phyloP scores from a whole-genome alignment of 2,888 invertebrate genomes.

The Pantelozetes paolii region DNA sequence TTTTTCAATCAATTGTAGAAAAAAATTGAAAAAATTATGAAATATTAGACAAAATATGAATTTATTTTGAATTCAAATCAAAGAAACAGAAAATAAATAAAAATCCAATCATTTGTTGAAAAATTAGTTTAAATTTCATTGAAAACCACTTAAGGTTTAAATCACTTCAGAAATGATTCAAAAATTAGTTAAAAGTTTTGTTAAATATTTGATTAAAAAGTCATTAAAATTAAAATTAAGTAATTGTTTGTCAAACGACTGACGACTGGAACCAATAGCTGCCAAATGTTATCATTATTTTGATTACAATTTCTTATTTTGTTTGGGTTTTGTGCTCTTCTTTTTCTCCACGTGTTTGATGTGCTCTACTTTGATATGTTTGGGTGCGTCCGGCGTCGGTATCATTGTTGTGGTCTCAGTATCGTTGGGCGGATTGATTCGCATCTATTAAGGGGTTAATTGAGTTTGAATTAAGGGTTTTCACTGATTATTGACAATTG shows the following conservation, averaged over 20 bases:
- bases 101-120: too few relatives aligned
- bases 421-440: constrained; percentile 47
- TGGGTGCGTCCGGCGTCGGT: constrained; percentile 45
- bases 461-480: not conserved
- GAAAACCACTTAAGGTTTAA: not conserved
- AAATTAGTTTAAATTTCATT: too few relatives aligned
- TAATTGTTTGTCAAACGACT: not conserved
- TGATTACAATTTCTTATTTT: constrained; percentile 36
- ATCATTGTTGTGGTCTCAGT: constrained; percentile 45
- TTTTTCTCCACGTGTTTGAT: constrained; percentile 28
- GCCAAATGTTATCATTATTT: constrained; percentile 3
- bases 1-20: not conserved
- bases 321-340: constrained; percentile 41
- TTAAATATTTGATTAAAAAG: not conserved
- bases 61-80: too few relatives aligned
- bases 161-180: too few relatives aligned
- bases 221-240: not conserved
- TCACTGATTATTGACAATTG: not conserved
- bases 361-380: constrained; percentile 42
- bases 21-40: not conserved
- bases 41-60: not conserved
- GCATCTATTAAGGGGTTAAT: constrained; percentile 41
- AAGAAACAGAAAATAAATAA: too few relatives aligned
- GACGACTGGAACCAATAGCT: constrained; percentile 26
- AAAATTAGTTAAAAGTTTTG: too few relatives aligned